Evolutionary conservation across 2,797 vertebrate species (phyloP), one percentile per base, ranked within the genome.

Genomic region (Pipistrellus pipistrellus): DNA sequence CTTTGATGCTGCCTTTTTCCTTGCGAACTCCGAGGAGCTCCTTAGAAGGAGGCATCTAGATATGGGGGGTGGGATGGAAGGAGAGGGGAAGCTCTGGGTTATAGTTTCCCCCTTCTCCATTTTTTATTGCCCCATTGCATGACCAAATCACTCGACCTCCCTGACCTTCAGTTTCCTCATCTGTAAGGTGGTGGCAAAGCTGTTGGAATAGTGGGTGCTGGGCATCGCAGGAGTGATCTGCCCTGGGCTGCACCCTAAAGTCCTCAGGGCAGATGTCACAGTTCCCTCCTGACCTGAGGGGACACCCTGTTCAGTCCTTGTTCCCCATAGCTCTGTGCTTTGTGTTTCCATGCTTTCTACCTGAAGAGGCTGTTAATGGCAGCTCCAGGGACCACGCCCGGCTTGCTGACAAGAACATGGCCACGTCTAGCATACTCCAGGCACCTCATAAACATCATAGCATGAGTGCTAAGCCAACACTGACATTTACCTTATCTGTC

Each of bases 191-290:
- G 69, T 13, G 30, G 20, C 55, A 78, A 53, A 75, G 35, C 64
- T 46, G 11, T 12, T 20, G 21, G 6, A 13, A 32, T 10, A 27
- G 11, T 17, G 8, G 8, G 6, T 11, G 7, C 57, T 15, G n/a
- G 2, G n/a, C 11, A 10, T 32, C 2, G 2, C 20, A 23, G 0
- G 0, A 30, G 15, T 35, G 21, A n/a, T 25, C 30, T 23, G 4
- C 8, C 68, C 35, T 0, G 0, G 59, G 25, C 13, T 3, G 2
- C 5, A n/a, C 27, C 25, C 30, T 20, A 1, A 46, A 9, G 9
- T 38, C 20, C 59, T 72, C 11, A 35, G 44, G 46, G 15, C 46
- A 59, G 51, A 32, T 18, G 12, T 53, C 44, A 14, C 4, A 0
- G 11, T 57, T 73, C 38, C 46, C 41, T 41, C 64, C 44, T 27